Base-by-base conservation (phyloP, 1,140 invertebrate genomes). In the Neodiprion fabricii region DNA sequence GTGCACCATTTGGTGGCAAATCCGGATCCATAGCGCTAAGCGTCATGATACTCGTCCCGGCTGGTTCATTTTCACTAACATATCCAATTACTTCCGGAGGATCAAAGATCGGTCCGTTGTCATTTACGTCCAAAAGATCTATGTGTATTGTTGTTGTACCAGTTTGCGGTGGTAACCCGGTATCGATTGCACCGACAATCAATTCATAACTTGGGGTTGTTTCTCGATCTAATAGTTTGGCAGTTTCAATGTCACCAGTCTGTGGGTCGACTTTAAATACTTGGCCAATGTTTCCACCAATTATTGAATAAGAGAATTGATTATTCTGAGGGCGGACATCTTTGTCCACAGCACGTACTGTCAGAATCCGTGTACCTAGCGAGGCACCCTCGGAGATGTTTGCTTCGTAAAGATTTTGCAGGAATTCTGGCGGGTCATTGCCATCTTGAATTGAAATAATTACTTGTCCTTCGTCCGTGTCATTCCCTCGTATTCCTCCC, bases 381-480 rank as follows among this genome's bases (percentile, higher is more conserved):
- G 83, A 76, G 0, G 92, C 94, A 48, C 93, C 94, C 89, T 99
- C 97, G 17, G 93, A 94, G 8, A 98, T 90, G 48, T 88, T 90
- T 0, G 93, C 91, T 76, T 94, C 92, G 83, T 98, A 98, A 23
- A 92, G 83, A 40, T 89, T 89, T 78, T 95, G 91, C 10, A 94
- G 84, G 84, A 99, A 99, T 85, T 97, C 95, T 0, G 97, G 97
- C 4, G 97, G 96, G 90, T 98, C 97, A 83, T 98, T 98, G 7
- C 97, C 96, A 86, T 98, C 97, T 89, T 98, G 95, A 72, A 98
- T 96, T 1, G 94, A 95, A 73, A 99, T 95, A 47, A 96, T 95
- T 0, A 99, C 95, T 87, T 96, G 95, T 7, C 97, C 97, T 85
- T 97, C 96, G 85, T 98, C 97, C 0, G 96, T 98, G 82, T 99